phyloP scores from a whole-genome alignment of 2,888 invertebrate genomes.

The Frankliniella fusca region DNA sequence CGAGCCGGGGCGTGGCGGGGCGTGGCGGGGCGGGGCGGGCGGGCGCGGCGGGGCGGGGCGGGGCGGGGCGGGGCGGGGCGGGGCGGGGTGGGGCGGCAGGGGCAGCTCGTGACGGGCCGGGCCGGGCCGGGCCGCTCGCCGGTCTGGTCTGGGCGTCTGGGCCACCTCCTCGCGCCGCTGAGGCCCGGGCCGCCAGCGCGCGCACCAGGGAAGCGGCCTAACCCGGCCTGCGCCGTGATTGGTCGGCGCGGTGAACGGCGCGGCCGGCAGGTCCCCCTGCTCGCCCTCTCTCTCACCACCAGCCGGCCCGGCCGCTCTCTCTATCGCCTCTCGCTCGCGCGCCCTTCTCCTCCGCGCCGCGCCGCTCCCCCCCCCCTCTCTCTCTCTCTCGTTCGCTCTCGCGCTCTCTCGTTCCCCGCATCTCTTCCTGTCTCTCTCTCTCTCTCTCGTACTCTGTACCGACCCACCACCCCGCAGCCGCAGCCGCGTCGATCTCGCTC shows the following conservation, averaged over 20 bases:
- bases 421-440: too few relatives aligned
- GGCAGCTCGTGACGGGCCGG: background rate
- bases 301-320: background rate
- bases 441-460: too few relatives aligned
- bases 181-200: background rate
- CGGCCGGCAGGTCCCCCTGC: background rate
- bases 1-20: background rate
- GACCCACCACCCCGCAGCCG: too few relatives aligned
- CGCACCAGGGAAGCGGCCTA: conserved; percentile 11
- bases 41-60: background rate
- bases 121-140: background rate
- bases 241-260: conserved; percentile 1
- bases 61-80: background rate
- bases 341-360: background rate
- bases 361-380: background rate
- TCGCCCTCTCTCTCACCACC: background rate
- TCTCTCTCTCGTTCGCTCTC: background rate
- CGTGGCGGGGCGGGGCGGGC: background rate
- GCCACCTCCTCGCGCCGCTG: conserved; percentile 10
- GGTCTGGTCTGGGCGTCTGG: too few relatives aligned
- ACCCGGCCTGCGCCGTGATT: background rate
- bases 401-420: background rate
- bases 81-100: background rate
- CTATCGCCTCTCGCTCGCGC: background rate
- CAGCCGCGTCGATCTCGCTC: background rate